Evolutionary conservation across 2,888 invertebrate species (phyloP).

Genomic region (Cosmia pyralina): DNA sequence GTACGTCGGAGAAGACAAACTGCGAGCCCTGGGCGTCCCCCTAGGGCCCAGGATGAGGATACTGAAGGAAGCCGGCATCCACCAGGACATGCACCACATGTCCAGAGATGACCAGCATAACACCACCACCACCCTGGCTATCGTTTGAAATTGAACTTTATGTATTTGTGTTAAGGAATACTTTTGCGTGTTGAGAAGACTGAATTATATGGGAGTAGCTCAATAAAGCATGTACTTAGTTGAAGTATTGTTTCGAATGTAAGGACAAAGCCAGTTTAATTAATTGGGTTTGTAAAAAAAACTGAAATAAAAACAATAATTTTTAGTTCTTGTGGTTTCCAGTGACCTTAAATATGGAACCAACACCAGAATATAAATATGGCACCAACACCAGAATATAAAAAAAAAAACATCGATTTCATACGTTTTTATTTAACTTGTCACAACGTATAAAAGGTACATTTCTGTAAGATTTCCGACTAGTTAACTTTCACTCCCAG

Average conservation of each 20-base stretch:
- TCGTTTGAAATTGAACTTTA: conserved; percentile 81
- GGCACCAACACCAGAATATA: neutral
- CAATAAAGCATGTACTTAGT: conserved; percentile 49
- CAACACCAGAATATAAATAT: neutral
- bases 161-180: conserved; percentile 31
- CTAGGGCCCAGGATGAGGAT: conserved; percentile 96
- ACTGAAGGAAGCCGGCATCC: conserved; percentile 94
- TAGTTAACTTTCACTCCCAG: too few species aligned
- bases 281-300: neutral
- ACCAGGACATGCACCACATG: conserved; percentile 88
- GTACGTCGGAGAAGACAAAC: conserved; percentile 96
- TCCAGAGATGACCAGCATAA: conserved; percentile 81
- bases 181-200: conserved; percentile 56
- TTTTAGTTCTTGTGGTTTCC: too few species aligned
- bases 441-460: neutral
- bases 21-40: conserved; percentile 97
- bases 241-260: conserved; percentile 47
- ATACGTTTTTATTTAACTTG: neutral
- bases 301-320: too few species aligned
- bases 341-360: neutral
- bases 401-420: neutral
- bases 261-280: neutral
- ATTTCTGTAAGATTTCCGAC: neutral
- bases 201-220: conserved; percentile 57
- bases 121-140: conserved; percentile 91